phyloP scores from a whole-genome alignment of 1,140 invertebrate species.

The Ceratosolen fusciceps region DNA sequence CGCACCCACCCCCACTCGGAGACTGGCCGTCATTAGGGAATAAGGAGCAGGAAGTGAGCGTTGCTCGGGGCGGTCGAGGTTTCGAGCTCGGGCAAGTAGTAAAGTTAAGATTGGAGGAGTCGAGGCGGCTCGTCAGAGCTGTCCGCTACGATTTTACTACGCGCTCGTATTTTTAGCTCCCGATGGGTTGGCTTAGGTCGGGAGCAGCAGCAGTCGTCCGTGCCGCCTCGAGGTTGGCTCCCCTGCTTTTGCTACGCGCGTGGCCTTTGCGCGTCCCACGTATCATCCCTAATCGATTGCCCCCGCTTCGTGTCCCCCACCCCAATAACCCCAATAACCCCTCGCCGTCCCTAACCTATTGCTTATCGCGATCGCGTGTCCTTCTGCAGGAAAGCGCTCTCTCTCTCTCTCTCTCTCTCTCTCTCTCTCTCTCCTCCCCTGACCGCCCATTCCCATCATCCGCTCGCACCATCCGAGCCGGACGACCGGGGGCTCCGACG shows the following conservation, averaged over 20 bases:
- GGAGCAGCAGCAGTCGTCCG: conserved; percentile 53
- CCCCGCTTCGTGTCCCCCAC: not conserved
- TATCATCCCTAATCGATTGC: conserved; percentile 62
- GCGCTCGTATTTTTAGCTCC: conserved; percentile 64
- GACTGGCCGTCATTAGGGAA: too few species aligned
- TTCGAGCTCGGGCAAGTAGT: not conserved
- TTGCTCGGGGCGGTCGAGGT: not conserved
- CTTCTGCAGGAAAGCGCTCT: too few species aligned
- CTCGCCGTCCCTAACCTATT: not conserved
- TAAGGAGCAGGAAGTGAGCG: too few species aligned
- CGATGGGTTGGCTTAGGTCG: conserved; percentile 68
- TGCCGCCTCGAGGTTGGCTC: conserved; percentile 59
- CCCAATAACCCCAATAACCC: not conserved
- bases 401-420: not conserved
- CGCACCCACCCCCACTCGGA: too few species aligned
- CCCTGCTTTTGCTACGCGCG: conserved; percentile 65
- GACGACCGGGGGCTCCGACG: too few species aligned
- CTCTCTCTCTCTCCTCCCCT: not conserved
- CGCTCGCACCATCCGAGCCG: too few species aligned
- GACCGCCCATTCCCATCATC: too few species aligned
- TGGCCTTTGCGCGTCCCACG: conserved; percentile 57
- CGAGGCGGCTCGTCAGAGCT: not conserved
- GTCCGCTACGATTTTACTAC: not conserved
- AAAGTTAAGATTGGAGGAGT: not conserved
- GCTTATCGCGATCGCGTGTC: not conserved